Evolutionary conservation across 2,113 vertebrate genomes (phyloP), one percentile per base, ranked within the genome.

Genomic region (Anas platyrhynchos): DNA sequence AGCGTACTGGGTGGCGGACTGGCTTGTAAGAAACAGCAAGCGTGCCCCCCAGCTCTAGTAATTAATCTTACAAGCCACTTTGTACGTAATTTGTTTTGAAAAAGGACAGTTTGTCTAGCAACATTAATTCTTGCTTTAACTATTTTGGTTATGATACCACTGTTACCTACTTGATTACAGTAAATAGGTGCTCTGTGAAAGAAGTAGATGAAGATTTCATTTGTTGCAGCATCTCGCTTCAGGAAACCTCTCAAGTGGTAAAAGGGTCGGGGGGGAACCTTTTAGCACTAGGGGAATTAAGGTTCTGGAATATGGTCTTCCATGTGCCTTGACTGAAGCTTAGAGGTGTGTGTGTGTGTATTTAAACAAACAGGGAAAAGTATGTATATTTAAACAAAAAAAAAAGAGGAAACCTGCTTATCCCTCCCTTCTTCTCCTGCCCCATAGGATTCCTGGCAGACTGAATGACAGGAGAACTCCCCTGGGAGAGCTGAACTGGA

Each of bases 401-500:
- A 41, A 41, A 41, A 13, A 41, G 3, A 22, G 59, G 48, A 38
- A 50, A 26, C 2, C 1, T 34, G 10, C 25, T n/a, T 63, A 21
- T 58, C 52, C 34, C 38, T 65, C 38, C 11, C 62, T 5, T 3
- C 16, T 25, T 5, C 26, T 11, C 25, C 27, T 3, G 2, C 55
- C 2, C 89, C 31, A 20, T 50, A 99, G 99, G 97, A 99, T 99
- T 91, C 99, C 99, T 4, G 99, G 99, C 36, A 98, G 99, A 79
- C 98, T 99, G 89, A 99, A 99, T 8, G 99, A 99, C 98, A 98
- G 99, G 88, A 98, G 99, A 71, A 99, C 99, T 1, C 99, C 99
- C 4, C 98, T 99, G 75, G 99, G 99, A 52, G 99, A 99, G 86
- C 98, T 99, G 91, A 99, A 99, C 96, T 99, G 99, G 99, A 99